phyloP scores from a whole-genome alignment of 2,888 invertebrate species.

The Tinea pellionella region DNA sequence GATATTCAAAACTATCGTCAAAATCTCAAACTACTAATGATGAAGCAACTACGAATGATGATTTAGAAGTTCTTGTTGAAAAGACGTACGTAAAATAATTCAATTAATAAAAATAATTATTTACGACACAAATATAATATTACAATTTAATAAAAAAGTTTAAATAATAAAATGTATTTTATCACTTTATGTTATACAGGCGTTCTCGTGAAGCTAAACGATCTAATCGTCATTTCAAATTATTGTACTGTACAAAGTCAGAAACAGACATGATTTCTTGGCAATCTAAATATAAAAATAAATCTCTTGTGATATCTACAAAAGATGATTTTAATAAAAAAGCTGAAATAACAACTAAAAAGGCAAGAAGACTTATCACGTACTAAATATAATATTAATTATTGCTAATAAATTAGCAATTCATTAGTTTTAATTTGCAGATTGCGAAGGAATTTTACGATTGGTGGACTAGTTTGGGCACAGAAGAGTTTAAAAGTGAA shows the following conservation, averaged over 20 bases:
- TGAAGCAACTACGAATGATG: constrained; percentile 29
- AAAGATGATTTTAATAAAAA: constrained; percentile 59
- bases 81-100: constrained; percentile 16
- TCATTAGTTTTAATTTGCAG: constrained; percentile 26
- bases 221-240: constrained; percentile 43
- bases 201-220: neutral
- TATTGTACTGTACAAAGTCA: constrained; percentile 54
- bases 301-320: constrained; percentile 50
- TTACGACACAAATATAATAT: too few species aligned
- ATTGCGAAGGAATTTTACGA: constrained; percentile 68
- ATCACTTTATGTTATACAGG: too few species aligned
- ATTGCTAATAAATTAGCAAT: too few species aligned
- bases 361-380: constrained; percentile 25
- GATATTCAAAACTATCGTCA: neutral
- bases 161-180: too few species aligned
- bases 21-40: neutral
- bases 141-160: too few species aligned
- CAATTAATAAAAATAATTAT: neutral
- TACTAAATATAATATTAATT: neutral
- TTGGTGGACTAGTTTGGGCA: constrained; percentile 64
- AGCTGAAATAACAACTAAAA: constrained; percentile 53
- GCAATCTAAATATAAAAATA: constrained; percentile 58
- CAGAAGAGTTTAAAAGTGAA: constrained; percentile 55
- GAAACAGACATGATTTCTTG: constrained; percentile 64
- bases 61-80: constrained; percentile 34